Base-by-base conservation (phyloP, 2,888 invertebrate genomes). In the Dusona sp. region DNA sequence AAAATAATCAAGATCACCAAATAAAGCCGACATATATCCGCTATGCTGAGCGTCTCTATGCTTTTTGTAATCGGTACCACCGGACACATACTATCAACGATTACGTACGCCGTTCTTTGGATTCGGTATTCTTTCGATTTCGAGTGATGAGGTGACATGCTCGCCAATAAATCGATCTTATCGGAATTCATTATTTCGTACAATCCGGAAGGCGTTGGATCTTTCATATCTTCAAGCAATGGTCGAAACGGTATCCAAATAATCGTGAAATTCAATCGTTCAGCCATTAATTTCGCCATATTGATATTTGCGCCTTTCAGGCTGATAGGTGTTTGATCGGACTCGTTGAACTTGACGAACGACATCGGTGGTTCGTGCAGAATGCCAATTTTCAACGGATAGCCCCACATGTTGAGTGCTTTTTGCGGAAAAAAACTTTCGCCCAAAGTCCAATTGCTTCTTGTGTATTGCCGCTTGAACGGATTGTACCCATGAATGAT, bases 401-500 rank as follows among this genome's bases (percentile, higher is more conserved):
- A 88, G 13, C 89, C 89, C 29, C 88, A 29, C 73, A 91, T 85
- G 77, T 91, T 73, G 0, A 4, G 36, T 4, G 87, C 7, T 45
- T 90, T 89, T 36, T 88, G 64, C 0, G 90, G 89, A 51, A 90
- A 90, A 70, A 87, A 83, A 19, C 73, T 19, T 11, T 25, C 64
- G 6, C 19, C 22, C 19, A 45, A 13, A 2, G 85, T 80, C 77
- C 87, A 87, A 1, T 67, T 51, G 11, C 38, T 54, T 6, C 67
- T 81, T 1, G 68, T 78, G 51, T 83, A 86, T 54, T 45, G 11
- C 7, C 81, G 79, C 4, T 42, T 82, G 48, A 90, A 90, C 0
- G 88, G 89, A 87, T 90, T 88, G n/a, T 86, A 88, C 3, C 72
- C 74, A 79, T 89, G 88, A 33, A 89, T 51, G 13, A 84, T 75